Base-by-base conservation (phyloP, 2,797 vertebrate species). In the Bradypodion ventrale region DNA sequence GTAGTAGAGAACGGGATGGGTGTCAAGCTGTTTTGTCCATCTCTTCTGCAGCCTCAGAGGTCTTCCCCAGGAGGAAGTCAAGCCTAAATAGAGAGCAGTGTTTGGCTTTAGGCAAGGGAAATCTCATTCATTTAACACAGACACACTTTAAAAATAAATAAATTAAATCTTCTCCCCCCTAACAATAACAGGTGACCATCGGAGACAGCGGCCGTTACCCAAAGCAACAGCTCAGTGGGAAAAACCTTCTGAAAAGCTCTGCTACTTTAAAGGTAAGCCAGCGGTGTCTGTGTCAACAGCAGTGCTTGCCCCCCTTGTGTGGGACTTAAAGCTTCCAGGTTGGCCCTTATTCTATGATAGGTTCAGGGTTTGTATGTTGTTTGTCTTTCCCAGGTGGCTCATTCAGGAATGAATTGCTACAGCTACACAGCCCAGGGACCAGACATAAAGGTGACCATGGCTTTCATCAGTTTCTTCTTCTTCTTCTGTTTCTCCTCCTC, bases 141-240 rank as follows among this genome's bases (percentile, higher is more conserved):
- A n/a, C n/a, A n/a, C n/a, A n/a, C n/a, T n/a, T n/a, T n/a, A n/a
- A n/a, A n/a, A n/a, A n/a, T n/a, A n/a, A n/a, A n/a, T n/a, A n/a
- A n/a, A n/a, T n/a, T 56, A 19, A 77, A 56, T 3, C 4, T 23
- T 8, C 10, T 0, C 29, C 27, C 16, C 40, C 70, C 23, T 15
- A 23, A 35, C 52, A 56, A 56, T 13, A 19, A 32, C 73, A 94
- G 94, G 46, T 94, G 40, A 74, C 1, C 0, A 1, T 94, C 65
- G 27, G 0, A 12, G 94, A 94, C 40, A 86, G 1, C 32, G 75
- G 23, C 0, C 0, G 0, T 1, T 94, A 92, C 52, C 90, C 88
- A 25, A 62, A 76, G 1, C 94, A 94, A 42, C 89, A 79, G 19
- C 77, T 92, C 44, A 92, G 88, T 68, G 94, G 94, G 29, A 83